These are phyloP conservation scores for Coptotermes formosanus DNA, from an alignment of 1,140 invertebrate species.

Conservation along the genomic window DNA sequence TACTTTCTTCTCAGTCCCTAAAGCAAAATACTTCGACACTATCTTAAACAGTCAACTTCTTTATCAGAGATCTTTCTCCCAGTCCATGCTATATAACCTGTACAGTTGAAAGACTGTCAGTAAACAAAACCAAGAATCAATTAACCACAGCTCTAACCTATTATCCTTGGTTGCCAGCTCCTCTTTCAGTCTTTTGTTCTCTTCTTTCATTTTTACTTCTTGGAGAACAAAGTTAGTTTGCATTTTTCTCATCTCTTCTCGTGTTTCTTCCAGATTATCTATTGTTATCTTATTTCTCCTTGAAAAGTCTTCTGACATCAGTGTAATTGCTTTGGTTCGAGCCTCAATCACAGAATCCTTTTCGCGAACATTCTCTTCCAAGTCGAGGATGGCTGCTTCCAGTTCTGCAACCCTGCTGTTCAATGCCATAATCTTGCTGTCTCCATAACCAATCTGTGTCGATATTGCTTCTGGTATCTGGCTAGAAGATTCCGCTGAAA, in stretches of 20 bases:
- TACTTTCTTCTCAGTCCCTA: no score
- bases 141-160: constrained; percentile 41
- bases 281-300: constrained; percentile 69
- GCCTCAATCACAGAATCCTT: constrained; percentile 84
- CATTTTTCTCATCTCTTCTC: constrained; percentile 76
- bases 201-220: constrained; percentile 60
- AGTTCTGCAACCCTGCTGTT: constrained; percentile 51
- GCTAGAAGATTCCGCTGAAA: background rate
- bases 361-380: constrained; percentile 77
- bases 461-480: background rate
- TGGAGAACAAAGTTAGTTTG: constrained; percentile 64
- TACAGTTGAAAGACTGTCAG: background rate
- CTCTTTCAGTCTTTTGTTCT: constrained; percentile 57
- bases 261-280: constrained; percentile 71
- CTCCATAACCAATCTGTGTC: constrained; percentile 9
- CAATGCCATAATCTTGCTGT: constrained; percentile 20
- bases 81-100: background rate
- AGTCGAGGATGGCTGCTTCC: constrained; percentile 64
- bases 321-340: constrained; percentile 74
- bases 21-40: no score
- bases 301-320: constrained; percentile 72
- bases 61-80: no score
- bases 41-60: no score
- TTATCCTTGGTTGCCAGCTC: constrained; percentile 59
- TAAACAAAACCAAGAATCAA: background rate